Evolutionary conservation across 1,140 invertebrate genomes (phyloP).

Genomic region (Sycophaga agraensis): DNA sequence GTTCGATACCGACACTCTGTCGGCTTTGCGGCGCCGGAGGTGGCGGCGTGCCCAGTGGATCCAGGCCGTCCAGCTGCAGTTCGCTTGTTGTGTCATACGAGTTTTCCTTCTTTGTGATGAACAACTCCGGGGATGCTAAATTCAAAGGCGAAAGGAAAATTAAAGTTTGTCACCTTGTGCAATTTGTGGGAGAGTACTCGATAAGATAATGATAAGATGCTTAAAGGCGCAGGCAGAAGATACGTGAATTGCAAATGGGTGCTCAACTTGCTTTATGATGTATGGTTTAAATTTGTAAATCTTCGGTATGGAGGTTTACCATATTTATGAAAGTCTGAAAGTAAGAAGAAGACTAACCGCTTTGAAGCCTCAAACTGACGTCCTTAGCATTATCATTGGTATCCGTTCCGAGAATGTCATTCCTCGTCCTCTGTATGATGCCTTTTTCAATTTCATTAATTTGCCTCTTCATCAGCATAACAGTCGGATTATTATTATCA

Average conservation of each 20-base stretch:
- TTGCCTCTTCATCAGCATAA: constrained; percentile 73
- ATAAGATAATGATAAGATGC: no score
- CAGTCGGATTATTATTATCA: constrained; percentile 80
- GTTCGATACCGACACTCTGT: constrained; percentile 50
- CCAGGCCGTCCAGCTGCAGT: constrained; percentile 65
- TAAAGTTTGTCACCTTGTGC: no score
- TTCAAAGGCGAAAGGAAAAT: constrained; percentile 32
- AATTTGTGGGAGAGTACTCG: no score
- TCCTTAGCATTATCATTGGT: constrained; percentile 44
- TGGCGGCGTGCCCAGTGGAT: constrained; percentile 68
- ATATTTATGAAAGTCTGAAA: no score
- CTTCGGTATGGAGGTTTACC: no score
- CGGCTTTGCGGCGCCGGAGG: constrained; percentile 67
- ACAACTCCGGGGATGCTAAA: constrained; percentile 54
- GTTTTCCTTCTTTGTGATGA: constrained; percentile 58
- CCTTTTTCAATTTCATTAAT: constrained; percentile 74
- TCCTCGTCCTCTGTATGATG: constrained; percentile 65
- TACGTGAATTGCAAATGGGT: no score
- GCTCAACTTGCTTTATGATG: no score
- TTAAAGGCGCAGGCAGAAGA: no score
- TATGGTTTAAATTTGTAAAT: no score
- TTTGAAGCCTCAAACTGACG: constrained; percentile 41
- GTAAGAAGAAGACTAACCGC: constrained; percentile 5
- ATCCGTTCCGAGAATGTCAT: constrained; percentile 43
- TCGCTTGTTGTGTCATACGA: constrained; percentile 51